phyloP scores from a whole-genome alignment of 2,888 invertebrate genomes.

The Drosophila niveifrons region DNA sequence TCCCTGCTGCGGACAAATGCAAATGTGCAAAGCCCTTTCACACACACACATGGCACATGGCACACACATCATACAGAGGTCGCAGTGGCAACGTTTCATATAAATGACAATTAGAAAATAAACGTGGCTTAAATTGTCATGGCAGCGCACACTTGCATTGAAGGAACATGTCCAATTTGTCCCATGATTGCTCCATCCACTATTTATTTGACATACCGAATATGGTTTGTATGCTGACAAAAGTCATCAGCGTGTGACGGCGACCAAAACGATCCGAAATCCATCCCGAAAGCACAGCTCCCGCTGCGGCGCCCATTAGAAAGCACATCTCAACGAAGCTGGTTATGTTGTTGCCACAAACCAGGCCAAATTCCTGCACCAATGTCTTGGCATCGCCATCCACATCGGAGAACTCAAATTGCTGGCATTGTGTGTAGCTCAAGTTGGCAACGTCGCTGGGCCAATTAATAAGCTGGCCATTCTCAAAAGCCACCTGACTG shows the following conservation, averaged over 20 bases:
- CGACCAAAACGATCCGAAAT: conserved; percentile 89
- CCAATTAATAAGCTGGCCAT: conserved; percentile 65
- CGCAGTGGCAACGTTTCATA: conserved; percentile 44
- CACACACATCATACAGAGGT: conserved; percentile 14
- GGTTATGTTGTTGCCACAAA: conserved; percentile 87
- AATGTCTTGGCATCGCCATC: conserved; percentile 85
- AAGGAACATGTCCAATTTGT: conserved; percentile 32
- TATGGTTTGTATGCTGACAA: conserved; percentile 87
- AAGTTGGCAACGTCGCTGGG: conserved; percentile 46
- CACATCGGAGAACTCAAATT: conserved; percentile 84
- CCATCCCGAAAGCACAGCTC: conserved; percentile 89
- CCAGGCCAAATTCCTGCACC: conserved; percentile 87
- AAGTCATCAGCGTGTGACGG: conserved; percentile 88
- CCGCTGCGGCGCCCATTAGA: conserved; percentile 88
- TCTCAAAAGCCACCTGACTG: conserved; percentile 47
- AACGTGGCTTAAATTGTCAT: conserved; percentile 45
- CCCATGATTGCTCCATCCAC: conserved; percentile 35
- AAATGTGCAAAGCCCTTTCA: conserved; percentile 46
- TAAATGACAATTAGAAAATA: conserved; percentile 74
- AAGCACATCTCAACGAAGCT: conserved; percentile 89
- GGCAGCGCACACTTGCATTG: conserved; percentile 1
- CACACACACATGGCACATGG: conserved; percentile 5
- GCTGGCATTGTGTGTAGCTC: conserved; percentile 78
- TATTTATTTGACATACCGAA: conserved; percentile 85
- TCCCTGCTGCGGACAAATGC: conserved; percentile 58